Evolutionary conservation across 2,888 invertebrate genomes (phyloP), one percentile per base, ranked within the genome.

Genomic region (Perdita meconis): DNA sequence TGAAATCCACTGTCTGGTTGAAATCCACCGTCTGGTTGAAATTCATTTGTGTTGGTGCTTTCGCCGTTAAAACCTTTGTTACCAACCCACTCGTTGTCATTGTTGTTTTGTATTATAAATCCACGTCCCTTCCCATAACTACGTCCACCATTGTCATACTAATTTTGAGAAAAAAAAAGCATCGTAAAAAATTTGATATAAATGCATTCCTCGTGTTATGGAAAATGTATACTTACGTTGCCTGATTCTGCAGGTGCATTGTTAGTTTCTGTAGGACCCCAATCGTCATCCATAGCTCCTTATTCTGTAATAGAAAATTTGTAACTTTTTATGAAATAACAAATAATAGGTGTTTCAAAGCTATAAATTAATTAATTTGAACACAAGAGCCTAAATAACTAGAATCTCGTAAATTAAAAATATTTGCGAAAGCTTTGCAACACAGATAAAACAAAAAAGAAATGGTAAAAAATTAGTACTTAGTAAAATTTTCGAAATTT

Each of bases 101-200:
- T 75, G 40, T 80, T 83, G 0, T 68, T 65, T 0, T 57, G 63
- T 0, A 74, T 34, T 16, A 60, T 65, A 30, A 80, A 85, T 0
- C 89, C 89, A 34, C 90, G 86, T 12, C 90, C 89, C 69, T 84
- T 88, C n/a, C 89, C 87, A 24, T 71, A 86, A 8, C 83, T 82
- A 0, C 83, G 84, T 13, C 60, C 72, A 44, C 59, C 59, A 36
- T 69, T 63, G 0, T 71, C 61, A n/a, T 75, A 80, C 88, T 88
- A 55, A 60, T 60, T 22, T 34, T 6, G 50, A 74, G 64, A 26
- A 36, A 16, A 26, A 8, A 51, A 8, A 19, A 42, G 63, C 0
- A 10, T 36, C 0, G n/a, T 13, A 42, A 38, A 38, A 1, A 12
- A 38, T 8, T 8, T 12, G 1, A 12, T 0, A 8, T 16, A 16